Evolutionary conservation across 2,888 invertebrate genomes (phyloP).

Genomic region (Petrophora chlorosata): DNA sequence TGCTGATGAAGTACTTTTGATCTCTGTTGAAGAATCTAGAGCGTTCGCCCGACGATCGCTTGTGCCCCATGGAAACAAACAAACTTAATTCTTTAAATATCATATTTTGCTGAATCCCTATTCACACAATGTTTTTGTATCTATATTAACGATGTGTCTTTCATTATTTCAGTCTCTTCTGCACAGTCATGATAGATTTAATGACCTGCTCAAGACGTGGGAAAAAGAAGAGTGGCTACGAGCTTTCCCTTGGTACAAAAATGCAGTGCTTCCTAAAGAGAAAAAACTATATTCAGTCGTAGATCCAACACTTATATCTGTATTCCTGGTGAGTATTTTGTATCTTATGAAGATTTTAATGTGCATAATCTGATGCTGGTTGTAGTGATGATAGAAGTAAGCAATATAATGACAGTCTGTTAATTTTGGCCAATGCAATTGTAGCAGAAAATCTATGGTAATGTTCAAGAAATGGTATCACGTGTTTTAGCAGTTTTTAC

Average conservation of each 20-base stretch:
- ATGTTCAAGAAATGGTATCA: too few species aligned
- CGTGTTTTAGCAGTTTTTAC: too few species aligned
- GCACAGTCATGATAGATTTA: conserved; percentile 57
- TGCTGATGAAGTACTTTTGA: conserved; percentile 26
- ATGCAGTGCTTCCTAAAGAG: conserved; percentile 61
- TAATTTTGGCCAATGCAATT: too few species aligned
- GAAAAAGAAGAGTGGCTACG: conserved; percentile 62
- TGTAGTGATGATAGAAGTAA: too few species aligned
- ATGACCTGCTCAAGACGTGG: conserved; percentile 53
- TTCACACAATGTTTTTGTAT: too few species aligned
- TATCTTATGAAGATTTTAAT: background rate
- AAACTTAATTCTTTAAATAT: too few species aligned
- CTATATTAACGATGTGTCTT: conserved; percentile 15
- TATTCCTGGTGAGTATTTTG: conserved; percentile 68
- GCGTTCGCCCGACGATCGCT: conserved; percentile 74
- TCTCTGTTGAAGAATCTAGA: too few species aligned
- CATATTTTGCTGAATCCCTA: too few species aligned
- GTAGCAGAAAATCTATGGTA: too few species aligned
- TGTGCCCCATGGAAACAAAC: background rate
- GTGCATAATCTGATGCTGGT: too few species aligned
- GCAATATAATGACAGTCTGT: too few species aligned
- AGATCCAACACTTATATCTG: conserved; percentile 54
- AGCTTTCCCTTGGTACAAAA: conserved; percentile 57
- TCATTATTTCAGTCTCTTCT: conserved; percentile 63
- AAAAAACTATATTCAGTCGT: conserved; percentile 56